These are phyloP conservation scores for Oreocharis arfaki DNA, from an alignment of 2,113 vertebrate species.

Conservation along the genomic window DNA sequence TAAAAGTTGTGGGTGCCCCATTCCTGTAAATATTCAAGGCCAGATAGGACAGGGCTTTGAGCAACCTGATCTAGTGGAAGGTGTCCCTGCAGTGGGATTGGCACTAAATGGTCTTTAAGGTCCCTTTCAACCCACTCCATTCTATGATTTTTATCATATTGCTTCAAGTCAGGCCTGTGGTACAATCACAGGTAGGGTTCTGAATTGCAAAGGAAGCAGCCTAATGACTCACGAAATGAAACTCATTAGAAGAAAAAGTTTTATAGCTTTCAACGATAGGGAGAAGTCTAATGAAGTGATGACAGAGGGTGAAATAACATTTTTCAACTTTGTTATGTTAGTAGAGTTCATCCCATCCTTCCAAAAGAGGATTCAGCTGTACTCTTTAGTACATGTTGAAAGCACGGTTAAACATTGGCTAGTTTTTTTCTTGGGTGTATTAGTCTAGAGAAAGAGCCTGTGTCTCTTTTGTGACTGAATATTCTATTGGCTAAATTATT, in stretches of 20 bases:
- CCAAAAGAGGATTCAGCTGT: neutral
- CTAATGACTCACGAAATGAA: conserved; percentile 15
- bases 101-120: neutral
- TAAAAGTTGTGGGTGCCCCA: neutral
- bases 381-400: neutral
- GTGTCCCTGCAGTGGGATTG: neutral
- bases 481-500: neutral
- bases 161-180: neutral
- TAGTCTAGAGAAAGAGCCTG: neutral
- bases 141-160: neutral
- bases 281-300: conserved; percentile 28
- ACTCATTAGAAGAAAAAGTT: neutral
- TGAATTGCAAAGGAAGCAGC: neutral
- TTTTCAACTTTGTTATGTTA: neutral
- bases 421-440: neutral
- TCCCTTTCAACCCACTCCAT: neutral
- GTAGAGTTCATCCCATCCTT: neutral
- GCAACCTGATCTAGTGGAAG: neutral
- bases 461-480: neutral
- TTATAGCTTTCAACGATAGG: neutral
- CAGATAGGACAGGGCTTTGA: neutral
- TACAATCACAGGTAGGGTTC: neutral
- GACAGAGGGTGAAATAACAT: conserved; percentile 1
- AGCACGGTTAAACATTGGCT: neutral
- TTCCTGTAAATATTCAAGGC: neutral